Percentiles rank a stretch among this genome's conserved stretches.
These are phyloP conservation scores for Sylvia borin DNA, from an alignment of 2,797 vertebrate species.

Conservation along the genomic window DNA sequence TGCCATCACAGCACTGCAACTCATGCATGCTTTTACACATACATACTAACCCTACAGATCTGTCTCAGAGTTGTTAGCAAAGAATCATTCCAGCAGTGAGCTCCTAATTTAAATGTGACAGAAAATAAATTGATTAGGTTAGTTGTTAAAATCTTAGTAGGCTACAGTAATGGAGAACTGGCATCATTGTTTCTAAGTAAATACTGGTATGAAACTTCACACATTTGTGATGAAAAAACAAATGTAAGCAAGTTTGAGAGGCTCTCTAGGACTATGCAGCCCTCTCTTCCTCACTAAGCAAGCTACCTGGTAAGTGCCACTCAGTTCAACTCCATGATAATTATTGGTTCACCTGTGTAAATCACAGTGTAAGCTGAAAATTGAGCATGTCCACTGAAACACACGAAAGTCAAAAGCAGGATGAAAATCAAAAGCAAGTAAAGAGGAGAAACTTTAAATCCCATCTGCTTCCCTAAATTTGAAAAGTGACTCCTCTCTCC, in stretches of 20 bases:
- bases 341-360: neutral
- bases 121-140: neutral
- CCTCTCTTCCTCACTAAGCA: neutral
- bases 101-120: neutral
- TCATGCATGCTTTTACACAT: fast-evolving
- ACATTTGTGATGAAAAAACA: neutral
- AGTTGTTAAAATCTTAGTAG: neutral
- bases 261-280: neutral
- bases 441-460: neutral
- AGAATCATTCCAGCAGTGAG: neutral
- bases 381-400: neutral
- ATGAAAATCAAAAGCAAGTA: neutral
- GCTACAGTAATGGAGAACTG: neutral
- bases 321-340: neutral
- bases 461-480: neutral
- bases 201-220: neutral
- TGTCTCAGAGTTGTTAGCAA: neutral
- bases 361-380: neutral
- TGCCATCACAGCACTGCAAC: neutral
- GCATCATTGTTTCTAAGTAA: neutral
- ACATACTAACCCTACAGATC: fast-evolving
- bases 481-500: neutral
- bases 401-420: neutral
- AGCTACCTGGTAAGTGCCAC: neutral
- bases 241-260: neutral